Percentiles rank a stretch among this genome's conserved stretches.
Evolutionary conservation across 1,140 invertebrate species (phyloP).

Genomic region (Philaenus spumarius): DNA sequence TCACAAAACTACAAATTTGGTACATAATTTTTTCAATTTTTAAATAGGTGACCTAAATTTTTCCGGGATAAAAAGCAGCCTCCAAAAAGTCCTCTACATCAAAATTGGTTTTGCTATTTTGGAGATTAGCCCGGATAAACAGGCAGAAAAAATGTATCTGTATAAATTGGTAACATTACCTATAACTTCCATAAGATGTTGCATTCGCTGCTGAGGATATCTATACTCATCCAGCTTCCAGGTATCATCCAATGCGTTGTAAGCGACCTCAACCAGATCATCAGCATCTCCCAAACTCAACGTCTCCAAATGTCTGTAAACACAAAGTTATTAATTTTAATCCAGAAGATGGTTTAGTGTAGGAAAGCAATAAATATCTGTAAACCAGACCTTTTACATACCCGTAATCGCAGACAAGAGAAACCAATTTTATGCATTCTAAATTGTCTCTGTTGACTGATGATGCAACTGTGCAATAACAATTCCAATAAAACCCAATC

Average conservation of each 20-base stretch:
- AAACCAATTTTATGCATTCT: not conserved
- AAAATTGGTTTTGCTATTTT: too few species aligned
- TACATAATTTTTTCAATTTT: too few species aligned
- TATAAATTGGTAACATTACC: too few species aligned
- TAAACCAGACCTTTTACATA: not conserved
- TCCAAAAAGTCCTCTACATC: too few species aligned
- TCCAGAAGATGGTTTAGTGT: not conserved
- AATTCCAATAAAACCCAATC: too few species aligned
- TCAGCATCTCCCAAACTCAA: constrained; percentile 33
- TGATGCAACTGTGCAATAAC: not conserved
- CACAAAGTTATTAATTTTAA: too few species aligned
- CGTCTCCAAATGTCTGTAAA: constrained; percentile 19
- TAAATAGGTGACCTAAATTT: too few species aligned
- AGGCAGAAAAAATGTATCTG: too few species aligned
- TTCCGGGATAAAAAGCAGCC: too few species aligned
- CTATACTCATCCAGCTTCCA: constrained; percentile 74
- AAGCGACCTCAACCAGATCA: constrained; percentile 36
- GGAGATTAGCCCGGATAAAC: too few species aligned
- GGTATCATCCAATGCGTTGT: constrained; percentile 64
- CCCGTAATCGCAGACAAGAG: not conserved
- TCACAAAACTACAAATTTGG: too few species aligned
- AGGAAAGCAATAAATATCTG: not conserved
- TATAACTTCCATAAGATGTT: constrained; percentile 77
- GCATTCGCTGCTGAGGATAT: constrained; percentile 80
- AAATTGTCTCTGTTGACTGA: too few species aligned